Evolutionary conservation across 2,888 invertebrate genomes (phyloP).

Genomic region (Hirtodrosophila cameraria): DNA sequence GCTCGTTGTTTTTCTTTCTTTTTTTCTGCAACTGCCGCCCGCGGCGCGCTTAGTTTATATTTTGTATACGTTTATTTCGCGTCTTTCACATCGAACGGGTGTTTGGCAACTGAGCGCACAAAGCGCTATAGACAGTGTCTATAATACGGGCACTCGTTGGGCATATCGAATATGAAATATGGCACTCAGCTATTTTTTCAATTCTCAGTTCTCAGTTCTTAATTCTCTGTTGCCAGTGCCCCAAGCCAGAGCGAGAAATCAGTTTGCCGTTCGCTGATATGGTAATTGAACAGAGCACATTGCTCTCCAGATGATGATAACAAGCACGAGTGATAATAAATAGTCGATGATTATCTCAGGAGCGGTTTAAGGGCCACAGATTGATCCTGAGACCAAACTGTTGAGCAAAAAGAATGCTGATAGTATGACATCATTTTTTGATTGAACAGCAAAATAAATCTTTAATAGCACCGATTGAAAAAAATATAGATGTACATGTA

Average conservation of each 20-base stretch:
- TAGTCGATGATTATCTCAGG: constrained; percentile 30
- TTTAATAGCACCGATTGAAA: too few relatives aligned
- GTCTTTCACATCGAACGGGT: constrained; percentile 67
- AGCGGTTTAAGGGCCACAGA: neutral
- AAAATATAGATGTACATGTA: too few relatives aligned
- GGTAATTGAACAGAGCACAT: constrained; percentile 47
- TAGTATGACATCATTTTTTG: too few relatives aligned
- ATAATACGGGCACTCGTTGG: constrained; percentile 27
- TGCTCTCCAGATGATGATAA: constrained; percentile 19
- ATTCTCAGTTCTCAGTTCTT: constrained; percentile 15
- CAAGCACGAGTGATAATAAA: constrained; percentile 24
- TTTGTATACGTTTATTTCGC: constrained; percentile 33
- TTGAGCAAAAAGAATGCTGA: too few relatives aligned
- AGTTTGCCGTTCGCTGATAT: constrained; percentile 49
- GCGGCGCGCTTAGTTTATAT: constrained; percentile 23
- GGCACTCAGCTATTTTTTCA: constrained; percentile 27
- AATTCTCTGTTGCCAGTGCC: constrained; percentile 14
- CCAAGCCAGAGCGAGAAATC: constrained; percentile 39
- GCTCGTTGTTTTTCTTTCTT: too few relatives aligned
- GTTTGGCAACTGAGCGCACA: constrained; percentile 67
- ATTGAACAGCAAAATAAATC: too few relatives aligned
- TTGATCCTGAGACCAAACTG: too few relatives aligned
- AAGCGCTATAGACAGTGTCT: constrained; percentile 35
- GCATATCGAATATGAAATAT: constrained; percentile 31
- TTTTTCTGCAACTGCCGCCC: constrained; percentile 37